Conservation (phyloP, 2,797 vertebrate genomes). For the Amblyraja radiata region DNA sequence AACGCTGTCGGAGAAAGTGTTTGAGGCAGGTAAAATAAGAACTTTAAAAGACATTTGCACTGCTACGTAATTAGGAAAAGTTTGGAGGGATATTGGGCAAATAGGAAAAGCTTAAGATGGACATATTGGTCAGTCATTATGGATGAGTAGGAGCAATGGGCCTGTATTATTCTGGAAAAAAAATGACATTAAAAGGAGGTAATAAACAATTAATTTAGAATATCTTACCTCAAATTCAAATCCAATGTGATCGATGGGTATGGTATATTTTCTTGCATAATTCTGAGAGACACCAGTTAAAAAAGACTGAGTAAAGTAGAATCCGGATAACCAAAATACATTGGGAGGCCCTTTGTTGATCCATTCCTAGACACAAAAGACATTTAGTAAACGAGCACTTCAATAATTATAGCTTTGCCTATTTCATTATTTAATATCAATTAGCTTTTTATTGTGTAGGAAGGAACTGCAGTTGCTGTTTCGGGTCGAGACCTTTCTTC, state of each 20-base stretch:
- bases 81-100: no score
- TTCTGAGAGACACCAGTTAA: constrained; percentile 87
- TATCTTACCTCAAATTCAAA: constrained; percentile 82
- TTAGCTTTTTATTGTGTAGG: background rate
- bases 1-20: no score
- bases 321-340: constrained; percentile 88
- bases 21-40: no score
- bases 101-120: no score
- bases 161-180: no score
- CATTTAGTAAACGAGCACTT: background rate
- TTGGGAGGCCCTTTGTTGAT: constrained; percentile 66
- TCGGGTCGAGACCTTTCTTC: no score
- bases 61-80: no score
- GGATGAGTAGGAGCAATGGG: no score
- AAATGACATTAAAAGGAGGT: background rate
- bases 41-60: no score
- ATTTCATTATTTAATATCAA: background rate
- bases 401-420: background rate
- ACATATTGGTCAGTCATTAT: no score
- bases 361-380: constrained; percentile 69
- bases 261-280: constrained; percentile 80
- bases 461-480: no score
- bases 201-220: background rate
- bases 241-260: constrained; percentile 80
- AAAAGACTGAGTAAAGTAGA: constrained; percentile 96